Evolutionary conservation across 1,140 invertebrate species (phyloP), one percentile per base, ranked within the genome.

Genomic region (Lordiphosa stackelbergi): DNA sequence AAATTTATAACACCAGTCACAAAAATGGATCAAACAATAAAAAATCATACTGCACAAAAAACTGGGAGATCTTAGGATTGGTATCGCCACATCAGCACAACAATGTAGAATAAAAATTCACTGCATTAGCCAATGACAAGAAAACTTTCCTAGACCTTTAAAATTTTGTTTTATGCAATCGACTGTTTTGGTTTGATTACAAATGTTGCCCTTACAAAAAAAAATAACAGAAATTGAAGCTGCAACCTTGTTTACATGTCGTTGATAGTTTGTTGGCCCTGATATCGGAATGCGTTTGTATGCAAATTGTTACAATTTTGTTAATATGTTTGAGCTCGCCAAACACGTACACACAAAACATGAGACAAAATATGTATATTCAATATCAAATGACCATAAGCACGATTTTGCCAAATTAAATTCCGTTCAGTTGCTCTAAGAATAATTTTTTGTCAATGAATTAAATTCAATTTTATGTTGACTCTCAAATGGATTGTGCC

Each of bases 391-490:
- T 49, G 45, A 12, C 49, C 46, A 59, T 48, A 57, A 31, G 10
- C 53, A 65, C 55, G 70, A 53, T 53, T 16, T 73, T 59, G 61
- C 19, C 65, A 59, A 56, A 79, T 78, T 70, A 66, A 53, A 78
- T 73, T 66, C 57, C 53, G 57, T 41, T 66, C 66, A 66, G 11
- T 42, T 52, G 5, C 43, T 49, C 16, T 12, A 52, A 13, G 13
- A 13, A 13, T 36, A 11, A 16, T 36, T 34, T n/a, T 1, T 9
- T 12, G 31, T 7, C 7, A 13, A 49, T 28, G 11, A 24, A 54
- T 47, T 65, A 46, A 36, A 11, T 38, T 51, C 19, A 38, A 45
- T 35, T 35, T 45, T 28, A 57, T 48, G 16, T 4, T 13, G 8
- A 10, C 42, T 22, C 28, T 53, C 5, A 5, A 24, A 24, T 24